Evolutionary conservation across 2,113 vertebrate genomes (phyloP), one percentile per base, ranked within the genome.

Genomic region (Oreochromis aureus): DNA sequence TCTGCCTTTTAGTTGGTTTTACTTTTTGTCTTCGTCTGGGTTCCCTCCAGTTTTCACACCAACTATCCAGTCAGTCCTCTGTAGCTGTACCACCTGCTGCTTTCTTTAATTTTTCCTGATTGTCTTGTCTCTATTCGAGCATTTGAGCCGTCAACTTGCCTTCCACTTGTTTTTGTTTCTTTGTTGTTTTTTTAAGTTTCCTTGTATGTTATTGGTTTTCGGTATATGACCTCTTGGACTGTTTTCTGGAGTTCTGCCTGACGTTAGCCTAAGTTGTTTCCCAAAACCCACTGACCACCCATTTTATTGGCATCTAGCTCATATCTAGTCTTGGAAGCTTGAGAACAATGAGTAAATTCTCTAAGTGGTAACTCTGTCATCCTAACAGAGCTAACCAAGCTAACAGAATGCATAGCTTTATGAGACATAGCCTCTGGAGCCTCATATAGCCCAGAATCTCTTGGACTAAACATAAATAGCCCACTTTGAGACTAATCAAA

Each of bases 231-330:
- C 39, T 46, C 13, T 73, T 73, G 22, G 22, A 27, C 69, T 46
- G 39, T 46, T 46, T 46, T 0, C 39, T 73, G 0, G 39, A 46
- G 5, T 46, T 73, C 39, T 73, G 69, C 69, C 69, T 73, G 41
- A 46, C 3, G 15, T 73, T 73, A 46, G 7, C 66, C 7, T 4
- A 71, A 24, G 13, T 15, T 71, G 36, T 69, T 4, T 71, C 5
- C 0, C 39, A 16, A 27, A 69, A 41, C 22, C 66, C 39, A 46
- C 39, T 0, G 22, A 27, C 69, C 44, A 73, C 24, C 22, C 2
- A 0, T 73, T 73, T 27, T 73, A 73, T 18, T 73, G 2, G 0
- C 69, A 46, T 16, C 69, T 46, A 46, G 22, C 1, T 73, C 69
- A 73, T 16, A 46, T 73, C 22, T 46, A 73, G 41, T 46, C 66